Evolutionary conservation across 2,797 vertebrate species (phyloP), one percentile per base, ranked within the genome.

Genomic region (Myoxocephalus aenaeus): DNA sequence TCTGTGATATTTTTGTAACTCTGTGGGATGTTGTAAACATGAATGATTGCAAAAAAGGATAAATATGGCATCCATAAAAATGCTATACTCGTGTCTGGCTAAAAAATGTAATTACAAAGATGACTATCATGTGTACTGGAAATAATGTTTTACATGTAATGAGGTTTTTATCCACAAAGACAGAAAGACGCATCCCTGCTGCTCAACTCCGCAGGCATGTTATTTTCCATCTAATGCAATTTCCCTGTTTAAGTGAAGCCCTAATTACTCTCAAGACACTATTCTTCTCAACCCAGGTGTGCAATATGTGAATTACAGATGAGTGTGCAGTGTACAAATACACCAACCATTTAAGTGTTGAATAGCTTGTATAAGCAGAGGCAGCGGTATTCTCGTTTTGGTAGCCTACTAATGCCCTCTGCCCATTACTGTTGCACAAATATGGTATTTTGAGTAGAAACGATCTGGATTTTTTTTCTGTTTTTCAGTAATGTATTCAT

Each of bases 371-470:
- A 32, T 11, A 73, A 38, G 38, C 13, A 54, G 20, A 67, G 14
- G 59, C 70, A 71, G 66, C 77, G 11, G 42, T 25, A 64, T 75
- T 56, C 64, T 44, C 25, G 3, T 54, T 53, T 73, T 70, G 36
- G 68, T 53, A 48, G 48, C 38, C 50, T 36, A 51, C 42, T 50
- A 70, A 75, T 75, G 70, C 61, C 54, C 50, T 70, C 25, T 65
- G 65, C 63, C 48, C 65, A 80, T 86, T 82, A 80, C 54, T 40
- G 57, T 53, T 34, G 50, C 71, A 75, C 65, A 78, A 75, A 84
- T 80, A 11, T 62, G 44, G 12, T 53, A 78, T 66, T 80, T 74
- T 80, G 36, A 77, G 20, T 14, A 27, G 29, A 72, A 56, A 77
- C 0, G 10, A 8, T 63, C 42, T 71, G n/a, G 65, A 20, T 59